These are phyloP conservation scores for Nautilus pompilius DNA, from an alignment of 1,140 invertebrate genomes.

Conservation along the genomic window DNA sequence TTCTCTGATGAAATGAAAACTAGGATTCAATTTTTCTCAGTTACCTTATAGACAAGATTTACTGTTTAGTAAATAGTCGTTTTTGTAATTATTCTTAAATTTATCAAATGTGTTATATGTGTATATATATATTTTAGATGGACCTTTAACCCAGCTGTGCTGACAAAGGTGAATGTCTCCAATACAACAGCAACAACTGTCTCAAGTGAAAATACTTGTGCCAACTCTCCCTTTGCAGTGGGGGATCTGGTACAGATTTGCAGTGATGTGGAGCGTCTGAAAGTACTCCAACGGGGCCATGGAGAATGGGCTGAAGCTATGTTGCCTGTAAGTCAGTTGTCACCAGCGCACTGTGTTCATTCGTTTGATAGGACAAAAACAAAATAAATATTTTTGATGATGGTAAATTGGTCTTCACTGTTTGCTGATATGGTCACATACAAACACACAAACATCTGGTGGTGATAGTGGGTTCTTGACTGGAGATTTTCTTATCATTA, in stretches of 20 bases:
- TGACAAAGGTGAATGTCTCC: conserved; percentile 75
- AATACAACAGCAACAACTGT: conserved; percentile 55
- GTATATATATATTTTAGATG: conserved; percentile 63
- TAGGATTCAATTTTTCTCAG: too few relatives aligned
- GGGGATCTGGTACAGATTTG: conserved; percentile 95
- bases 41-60: too few relatives aligned
- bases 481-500: too few relatives aligned
- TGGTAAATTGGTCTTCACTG: too few relatives aligned
- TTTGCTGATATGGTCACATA: too few relatives aligned
- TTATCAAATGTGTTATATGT: background rate
- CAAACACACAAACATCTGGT: too few relatives aligned
- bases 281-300: conserved; percentile 86
- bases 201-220: conserved; percentile 36
- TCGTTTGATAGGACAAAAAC: background rate
- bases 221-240: conserved; percentile 55
- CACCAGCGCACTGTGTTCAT: background rate
- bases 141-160: conserved; percentile 95
- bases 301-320: conserved; percentile 97
- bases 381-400: background rate
- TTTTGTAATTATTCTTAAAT: background rate
- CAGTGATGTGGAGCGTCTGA: conserved; percentile 87
- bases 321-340: conserved; percentile 65
- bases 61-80: background rate
- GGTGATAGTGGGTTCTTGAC: too few relatives aligned
- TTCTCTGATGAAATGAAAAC: too few relatives aligned